Conservation (phyloP, 2,113 vertebrate species). For the Halichoeres trimaculatus region DNA sequence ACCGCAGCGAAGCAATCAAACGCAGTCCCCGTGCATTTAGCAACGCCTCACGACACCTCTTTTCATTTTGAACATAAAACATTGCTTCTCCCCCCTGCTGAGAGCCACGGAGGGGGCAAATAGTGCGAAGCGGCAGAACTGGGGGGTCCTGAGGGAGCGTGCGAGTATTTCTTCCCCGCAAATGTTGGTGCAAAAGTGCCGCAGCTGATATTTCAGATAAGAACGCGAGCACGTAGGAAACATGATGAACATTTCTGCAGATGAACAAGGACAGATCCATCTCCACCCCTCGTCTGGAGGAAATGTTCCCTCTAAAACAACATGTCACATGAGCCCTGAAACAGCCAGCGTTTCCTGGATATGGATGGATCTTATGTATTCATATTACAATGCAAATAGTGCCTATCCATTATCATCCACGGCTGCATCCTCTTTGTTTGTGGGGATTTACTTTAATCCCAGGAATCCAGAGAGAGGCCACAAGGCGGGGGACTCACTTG, state of each 20-base stretch:
- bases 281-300: slow-evolving; percentile 44
- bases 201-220: slow-evolving; percentile 58
- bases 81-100: slow-evolving; percentile 44
- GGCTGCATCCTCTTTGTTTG: slow-evolving; percentile 56
- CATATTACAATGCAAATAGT: slow-evolving; percentile 69
- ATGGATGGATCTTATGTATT: slow-evolving; percentile 48
- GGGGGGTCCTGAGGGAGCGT: slow-evolving; percentile 44
- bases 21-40: slow-evolving; percentile 56
- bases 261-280: slow-evolving; percentile 67
- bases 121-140: slow-evolving; percentile 36
- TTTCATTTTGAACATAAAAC: slow-evolving; percentile 68
- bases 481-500: slow-evolving; percentile 48
- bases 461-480: slow-evolving; percentile 42
- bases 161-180: slow-evolving; percentile 1
- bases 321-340: slow-evolving; percentile 40
- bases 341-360: slow-evolving; percentile 30
- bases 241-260: slow-evolving; percentile 61
- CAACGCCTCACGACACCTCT: slow-evolving; percentile 64
- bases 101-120: slow-evolving; percentile 43
- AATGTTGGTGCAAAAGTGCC: slow-evolving; percentile 57
- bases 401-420: slow-evolving; percentile 58
- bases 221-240: slow-evolving; percentile 29
- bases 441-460: slow-evolving; percentile 61
- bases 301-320: slow-evolving; percentile 46
- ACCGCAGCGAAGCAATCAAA: slow-evolving; percentile 68